These are phyloP conservation scores for Buteo buteo DNA, from an alignment of 2,113 vertebrate species.

Conservation along the genomic window DNA sequence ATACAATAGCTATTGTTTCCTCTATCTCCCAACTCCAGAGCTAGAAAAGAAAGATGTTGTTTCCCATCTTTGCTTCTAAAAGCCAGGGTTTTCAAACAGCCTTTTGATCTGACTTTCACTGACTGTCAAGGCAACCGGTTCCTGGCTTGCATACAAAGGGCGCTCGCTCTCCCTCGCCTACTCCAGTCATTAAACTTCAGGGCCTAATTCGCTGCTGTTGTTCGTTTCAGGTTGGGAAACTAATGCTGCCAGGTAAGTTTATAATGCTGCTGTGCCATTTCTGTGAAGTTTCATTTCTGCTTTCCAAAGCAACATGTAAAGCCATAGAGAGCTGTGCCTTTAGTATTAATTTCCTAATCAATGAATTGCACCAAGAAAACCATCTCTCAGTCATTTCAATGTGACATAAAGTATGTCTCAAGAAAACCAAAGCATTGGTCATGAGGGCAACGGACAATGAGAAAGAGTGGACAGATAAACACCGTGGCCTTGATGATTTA, in stretches of 20 bases:
- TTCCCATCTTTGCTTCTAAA: slow-evolving; percentile 24
- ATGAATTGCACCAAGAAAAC: neutral
- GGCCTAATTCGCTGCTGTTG: neutral
- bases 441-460: neutral
- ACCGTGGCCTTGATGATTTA: neutral
- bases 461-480: neutral
- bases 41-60: slow-evolving; percentile 9
- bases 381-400: neutral
- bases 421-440: neutral
- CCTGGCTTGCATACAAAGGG: neutral
- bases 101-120: slow-evolving; percentile 35
- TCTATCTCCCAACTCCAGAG: slow-evolving; percentile 10
- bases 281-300: neutral
- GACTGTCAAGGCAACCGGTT: neutral
- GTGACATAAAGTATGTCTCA: neutral
- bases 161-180: neutral
- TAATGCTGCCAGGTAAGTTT: neutral
- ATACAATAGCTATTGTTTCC: neutral
- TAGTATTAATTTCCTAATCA: neutral
- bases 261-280: neutral
- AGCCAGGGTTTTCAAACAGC: slow-evolving; percentile 2
- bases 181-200: neutral
- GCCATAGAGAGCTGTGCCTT: neutral
- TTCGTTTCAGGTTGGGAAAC: neutral
- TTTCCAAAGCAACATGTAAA: neutral